Percentiles rank a stretch among this genome's conserved stretches.
These are phyloP conservation scores for Thaleichthys pacificus DNA, from an alignment of 2,797 vertebrate species.

Conservation along the genomic window DNA sequence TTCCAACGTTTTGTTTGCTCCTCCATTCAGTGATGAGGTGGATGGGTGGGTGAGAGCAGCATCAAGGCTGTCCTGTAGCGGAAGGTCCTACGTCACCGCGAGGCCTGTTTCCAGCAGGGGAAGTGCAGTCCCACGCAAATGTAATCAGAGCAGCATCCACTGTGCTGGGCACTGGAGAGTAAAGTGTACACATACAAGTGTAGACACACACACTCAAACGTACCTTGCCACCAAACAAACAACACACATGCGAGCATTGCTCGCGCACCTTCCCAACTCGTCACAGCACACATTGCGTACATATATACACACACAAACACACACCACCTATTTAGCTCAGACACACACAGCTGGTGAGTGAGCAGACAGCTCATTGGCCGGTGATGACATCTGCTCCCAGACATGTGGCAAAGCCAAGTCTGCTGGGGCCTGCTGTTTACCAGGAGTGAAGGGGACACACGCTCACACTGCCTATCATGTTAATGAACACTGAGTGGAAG, in stretches of 20 bases:
- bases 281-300: background rate
- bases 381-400: slow-evolving; percentile 4
- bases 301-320: slow-evolving; percentile 1
- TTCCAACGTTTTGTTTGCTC: too few relatives aligned
- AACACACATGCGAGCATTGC: background rate
- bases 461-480: background rate
- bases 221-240: background rate
- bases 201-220: background rate
- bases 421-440: too few relatives aligned
- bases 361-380: background rate
- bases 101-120: background rate
- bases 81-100: too few relatives aligned
- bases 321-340: slow-evolving; percentile 4
- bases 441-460: background rate
- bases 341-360: background rate
- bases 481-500: background rate
- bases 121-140: background rate
- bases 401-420: background rate
- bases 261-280: background rate
- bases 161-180: background rate
- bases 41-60: too few relatives aligned
- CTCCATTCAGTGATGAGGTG: too few relatives aligned
- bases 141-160: background rate
- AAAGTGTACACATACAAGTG: background rate
- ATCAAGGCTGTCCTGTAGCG: too few relatives aligned